Evolutionary conservation across 64 coral and sea anemone species (phyloP).

Genomic region (Dendronephthya gigantea): DNA sequence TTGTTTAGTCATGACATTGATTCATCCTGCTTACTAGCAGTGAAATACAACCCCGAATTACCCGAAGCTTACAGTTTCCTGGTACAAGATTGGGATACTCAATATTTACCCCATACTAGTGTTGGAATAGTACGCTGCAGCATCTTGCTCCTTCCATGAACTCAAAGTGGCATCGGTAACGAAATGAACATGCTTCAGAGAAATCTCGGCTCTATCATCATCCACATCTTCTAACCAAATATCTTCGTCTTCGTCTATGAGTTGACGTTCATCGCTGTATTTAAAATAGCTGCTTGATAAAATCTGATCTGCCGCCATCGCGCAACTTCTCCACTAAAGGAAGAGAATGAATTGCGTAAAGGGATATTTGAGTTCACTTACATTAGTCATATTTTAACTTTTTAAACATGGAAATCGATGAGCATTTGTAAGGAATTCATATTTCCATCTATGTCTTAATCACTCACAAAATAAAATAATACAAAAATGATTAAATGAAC

Average conservation of each 20-base stretch:
- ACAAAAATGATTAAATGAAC: no score
- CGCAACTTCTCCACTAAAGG: neutral
- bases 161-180: constrained; percentile 57
- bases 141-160: constrained; percentile 49
- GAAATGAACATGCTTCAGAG: constrained; percentile 49
- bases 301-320: neutral
- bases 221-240: constrained; percentile 22
- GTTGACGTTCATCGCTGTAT: neutral
- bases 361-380: no score
- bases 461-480: no score
- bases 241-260: constrained; percentile 16
- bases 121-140: constrained; percentile 1
- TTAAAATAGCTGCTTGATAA: neutral
- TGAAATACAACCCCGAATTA: neutral
- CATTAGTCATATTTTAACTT: no score
- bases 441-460: no score
- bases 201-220: constrained; percentile 10
- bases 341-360: neutral
- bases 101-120: constrained; percentile 42
- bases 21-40: neutral
- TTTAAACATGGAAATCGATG: no score
- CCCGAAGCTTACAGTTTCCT: no score
- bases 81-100: neutral
- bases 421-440: no score
- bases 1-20: neutral